Evolutionary conservation across 2,888 invertebrate genomes (phyloP).

Genomic region (Julus scanicus): DNA sequence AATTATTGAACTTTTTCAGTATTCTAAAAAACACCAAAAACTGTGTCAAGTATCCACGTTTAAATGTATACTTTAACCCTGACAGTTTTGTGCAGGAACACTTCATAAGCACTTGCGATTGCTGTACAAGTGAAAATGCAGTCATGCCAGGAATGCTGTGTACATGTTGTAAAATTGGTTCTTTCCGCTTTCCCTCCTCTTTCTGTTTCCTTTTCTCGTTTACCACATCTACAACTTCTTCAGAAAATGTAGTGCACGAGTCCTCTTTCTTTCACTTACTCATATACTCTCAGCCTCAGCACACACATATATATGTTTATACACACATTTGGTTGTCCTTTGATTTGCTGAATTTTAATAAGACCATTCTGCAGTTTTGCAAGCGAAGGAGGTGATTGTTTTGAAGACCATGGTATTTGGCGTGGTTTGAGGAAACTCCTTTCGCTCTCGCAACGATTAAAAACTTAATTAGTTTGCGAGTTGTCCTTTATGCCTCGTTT

Average conservation of each 20-base stretch:
- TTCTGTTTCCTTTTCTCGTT: background rate
- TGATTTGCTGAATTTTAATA: background rate
- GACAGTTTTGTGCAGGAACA: background rate
- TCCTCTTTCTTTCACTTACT: background rate
- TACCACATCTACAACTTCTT: too few relatives aligned
- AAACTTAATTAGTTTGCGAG: conserved; percentile 28
- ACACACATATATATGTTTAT: background rate
- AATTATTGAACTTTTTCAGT: too few relatives aligned
- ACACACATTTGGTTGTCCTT: background rate
- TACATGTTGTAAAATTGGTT: background rate
- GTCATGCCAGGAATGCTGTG: background rate
- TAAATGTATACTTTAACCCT: too few relatives aligned
- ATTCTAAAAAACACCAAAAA: too few relatives aligned
- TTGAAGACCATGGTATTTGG: background rate
- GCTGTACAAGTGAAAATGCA: background rate
- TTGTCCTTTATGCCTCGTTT: background rate
- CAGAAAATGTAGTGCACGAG: background rate
- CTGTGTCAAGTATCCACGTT: too few relatives aligned
- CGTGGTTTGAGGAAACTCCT: background rate
- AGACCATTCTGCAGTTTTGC: background rate
- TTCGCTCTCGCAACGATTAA: background rate
- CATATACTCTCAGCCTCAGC: background rate
- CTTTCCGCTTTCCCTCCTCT: background rate
- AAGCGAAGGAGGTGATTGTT: background rate
- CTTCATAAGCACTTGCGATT: too few relatives aligned